A percentile compares a stretch with the other conserved stretches of the same genome.
Evolutionary conservation across 2,888 invertebrate species (phyloP).

Genomic region (Emmelina monodactyla): DNA sequence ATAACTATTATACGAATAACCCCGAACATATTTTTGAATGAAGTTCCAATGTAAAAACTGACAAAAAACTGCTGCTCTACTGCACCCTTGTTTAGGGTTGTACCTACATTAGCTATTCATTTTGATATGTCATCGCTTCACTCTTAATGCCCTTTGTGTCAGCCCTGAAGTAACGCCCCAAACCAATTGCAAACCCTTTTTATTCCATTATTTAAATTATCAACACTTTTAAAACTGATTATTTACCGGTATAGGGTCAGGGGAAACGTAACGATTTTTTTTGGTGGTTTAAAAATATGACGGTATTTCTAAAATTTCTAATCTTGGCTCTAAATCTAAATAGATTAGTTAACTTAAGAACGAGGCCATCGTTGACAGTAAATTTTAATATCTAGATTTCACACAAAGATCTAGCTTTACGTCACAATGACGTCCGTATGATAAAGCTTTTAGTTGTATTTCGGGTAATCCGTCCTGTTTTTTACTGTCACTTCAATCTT

Average conservation of each 20-base stretch:
- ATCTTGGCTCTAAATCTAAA: constrained; percentile 1
- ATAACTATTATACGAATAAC: too few species aligned
- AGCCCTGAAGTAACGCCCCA: constrained; percentile 23
- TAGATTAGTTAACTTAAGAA: not conserved
- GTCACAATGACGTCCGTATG: constrained; percentile 63
- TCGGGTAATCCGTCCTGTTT: constrained; percentile 32
- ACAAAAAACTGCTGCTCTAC: constrained; percentile 17
- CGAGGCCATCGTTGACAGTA: constrained; percentile 32
- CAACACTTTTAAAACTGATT: too few species aligned
- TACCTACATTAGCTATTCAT: constrained; percentile 49
- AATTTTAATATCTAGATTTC: constrained; percentile 48
- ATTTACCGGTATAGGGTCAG: too few species aligned
- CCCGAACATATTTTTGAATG: too few species aligned
- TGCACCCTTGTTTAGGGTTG: constrained; percentile 19
- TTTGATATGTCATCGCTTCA: constrained; percentile 53
- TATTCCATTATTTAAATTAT: constrained; percentile 42
- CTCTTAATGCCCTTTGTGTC: constrained; percentile 34
- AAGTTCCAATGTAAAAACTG: too few species aligned
- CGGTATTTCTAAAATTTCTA: too few species aligned
- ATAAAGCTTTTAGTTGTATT: constrained; percentile 33
- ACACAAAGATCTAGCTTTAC: constrained; percentile 53
- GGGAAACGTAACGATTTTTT: too few species aligned
- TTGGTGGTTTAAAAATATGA: too few species aligned
- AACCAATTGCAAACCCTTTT: constrained; percentile 35
- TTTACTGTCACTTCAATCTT: constrained; percentile 28